These are phyloP conservation scores for Papilio xuthus DNA, from an alignment of 1,140 invertebrate genomes.

Conservation along the genomic window DNA sequence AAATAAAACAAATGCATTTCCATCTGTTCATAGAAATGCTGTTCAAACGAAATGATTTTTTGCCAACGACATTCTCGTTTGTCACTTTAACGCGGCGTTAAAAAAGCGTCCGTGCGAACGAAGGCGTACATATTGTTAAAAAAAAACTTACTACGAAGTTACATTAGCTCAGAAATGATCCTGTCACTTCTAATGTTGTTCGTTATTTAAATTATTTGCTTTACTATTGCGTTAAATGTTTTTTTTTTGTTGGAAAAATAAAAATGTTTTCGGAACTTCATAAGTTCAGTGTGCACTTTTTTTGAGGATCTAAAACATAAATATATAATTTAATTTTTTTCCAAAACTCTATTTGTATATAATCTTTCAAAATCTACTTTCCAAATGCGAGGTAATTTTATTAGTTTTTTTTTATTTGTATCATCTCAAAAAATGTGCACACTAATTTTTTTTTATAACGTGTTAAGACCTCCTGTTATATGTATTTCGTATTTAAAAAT, in stretches of 20 bases:
- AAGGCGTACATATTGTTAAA: not conserved
- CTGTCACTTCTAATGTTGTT: not conserved
- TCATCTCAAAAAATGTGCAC: slow-evolving; percentile 66
- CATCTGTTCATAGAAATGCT: too few species aligned
- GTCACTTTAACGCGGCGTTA: too few species aligned
- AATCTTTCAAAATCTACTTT: slow-evolving; percentile 79
- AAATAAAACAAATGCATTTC: too few species aligned
- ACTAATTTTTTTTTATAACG: slow-evolving; percentile 45
- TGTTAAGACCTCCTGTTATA: slow-evolving; percentile 73
- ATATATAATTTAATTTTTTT: slow-evolving; percentile 74
- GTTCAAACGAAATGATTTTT: too few species aligned
- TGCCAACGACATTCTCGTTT: too few species aligned
- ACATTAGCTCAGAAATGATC: not conserved
- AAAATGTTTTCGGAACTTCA: not conserved
- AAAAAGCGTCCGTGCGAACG: too few species aligned
- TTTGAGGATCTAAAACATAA: slow-evolving; percentile 69
- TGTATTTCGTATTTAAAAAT: slow-evolving; percentile 65
- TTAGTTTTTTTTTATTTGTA: slow-evolving; percentile 67
- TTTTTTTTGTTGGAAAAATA: not conserved
- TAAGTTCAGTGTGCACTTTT: slow-evolving; percentile 50
- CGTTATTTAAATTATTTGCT: not conserved
- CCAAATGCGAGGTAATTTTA: slow-evolving; percentile 81
- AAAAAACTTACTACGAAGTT: slow-evolving; percentile 28
- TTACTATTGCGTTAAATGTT: not conserved
- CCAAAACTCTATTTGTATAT: slow-evolving; percentile 73